Evolutionary conservation across 1,140 invertebrate genomes (phyloP).

Genomic region (Aradophagus sp.): DNA sequence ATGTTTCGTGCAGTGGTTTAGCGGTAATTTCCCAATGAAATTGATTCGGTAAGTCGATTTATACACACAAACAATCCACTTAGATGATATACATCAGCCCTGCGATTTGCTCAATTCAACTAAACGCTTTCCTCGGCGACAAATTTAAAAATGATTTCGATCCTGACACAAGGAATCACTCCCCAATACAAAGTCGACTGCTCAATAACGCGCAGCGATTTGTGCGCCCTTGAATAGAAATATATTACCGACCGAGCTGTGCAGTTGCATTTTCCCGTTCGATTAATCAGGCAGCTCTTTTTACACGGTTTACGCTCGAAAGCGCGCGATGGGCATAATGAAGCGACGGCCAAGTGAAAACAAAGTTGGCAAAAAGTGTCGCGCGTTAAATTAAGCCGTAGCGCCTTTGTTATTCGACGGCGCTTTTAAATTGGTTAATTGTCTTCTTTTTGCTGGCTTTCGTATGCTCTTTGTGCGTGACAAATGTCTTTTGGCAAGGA

Average conservation of each 20-base stretch:
- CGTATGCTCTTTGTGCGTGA: constrained; percentile 53
- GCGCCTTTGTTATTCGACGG: constrained; percentile 32
- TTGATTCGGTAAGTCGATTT: too few species aligned
- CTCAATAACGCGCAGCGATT: too few species aligned
- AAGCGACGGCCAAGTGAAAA: constrained; percentile 29
- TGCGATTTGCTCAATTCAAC: too few species aligned
- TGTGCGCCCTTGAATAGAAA: too few species aligned
- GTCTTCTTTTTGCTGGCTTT: constrained; percentile 45
- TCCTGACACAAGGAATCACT: too few species aligned
- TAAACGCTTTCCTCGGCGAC: too few species aligned
- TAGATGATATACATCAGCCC: constrained; percentile 16
- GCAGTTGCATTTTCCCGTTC: constrained; percentile 24
- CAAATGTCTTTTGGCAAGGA: constrained; percentile 63
- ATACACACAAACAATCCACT: too few species aligned
- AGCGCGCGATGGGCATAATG: constrained; percentile 6
- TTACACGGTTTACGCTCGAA: constrained; percentile 33
- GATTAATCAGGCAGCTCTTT: constrained; percentile 38
- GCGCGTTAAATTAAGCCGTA: constrained; percentile 40
- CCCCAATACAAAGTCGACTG: too few species aligned
- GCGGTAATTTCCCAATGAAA: too few species aligned
- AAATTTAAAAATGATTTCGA: too few species aligned
- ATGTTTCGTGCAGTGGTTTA: too few species aligned
- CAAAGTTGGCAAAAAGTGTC: constrained; percentile 29
- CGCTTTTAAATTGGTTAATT: constrained; percentile 30
- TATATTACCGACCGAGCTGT: too few species aligned